A percentile compares a stretch with the other conserved stretches of the same genome.
These are phyloP conservation scores for Gasterosteus aculeatus DNA, from an alignment of 2,113 vertebrate species.

Conservation along the genomic window DNA sequence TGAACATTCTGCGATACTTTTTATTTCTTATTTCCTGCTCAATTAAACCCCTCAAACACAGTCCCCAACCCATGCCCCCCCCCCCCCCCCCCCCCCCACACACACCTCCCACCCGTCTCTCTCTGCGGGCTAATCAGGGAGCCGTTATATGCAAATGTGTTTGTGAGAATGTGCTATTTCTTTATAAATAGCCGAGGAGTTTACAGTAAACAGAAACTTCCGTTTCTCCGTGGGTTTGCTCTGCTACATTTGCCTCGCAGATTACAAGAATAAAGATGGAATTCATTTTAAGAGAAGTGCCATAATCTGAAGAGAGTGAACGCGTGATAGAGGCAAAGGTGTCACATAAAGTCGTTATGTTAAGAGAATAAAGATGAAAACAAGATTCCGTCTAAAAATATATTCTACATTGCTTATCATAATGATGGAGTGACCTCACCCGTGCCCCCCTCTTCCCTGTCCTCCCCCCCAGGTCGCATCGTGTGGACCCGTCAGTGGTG, in stretches of 20 bases:
- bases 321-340: not conserved
- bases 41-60: not conserved
- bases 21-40: not conserved
- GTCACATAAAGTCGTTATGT: not conserved
- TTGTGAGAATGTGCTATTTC: constrained; percentile 60
- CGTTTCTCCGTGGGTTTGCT: not conserved
- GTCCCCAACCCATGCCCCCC: not conserved
- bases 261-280: not conserved
- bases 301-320: not conserved
- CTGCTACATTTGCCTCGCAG: not conserved
- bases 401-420: not conserved
- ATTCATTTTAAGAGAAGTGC: not conserved
- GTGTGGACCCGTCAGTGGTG: constrained; percentile 92
- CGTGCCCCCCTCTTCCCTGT: not conserved
- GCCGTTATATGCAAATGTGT: constrained; percentile 50
- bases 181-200: constrained; percentile 65
- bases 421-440: too few species aligned
- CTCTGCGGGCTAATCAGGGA: constrained; percentile 56
- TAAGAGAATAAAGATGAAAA: not conserved
- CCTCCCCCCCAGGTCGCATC: constrained; percentile 82
- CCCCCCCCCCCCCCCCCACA: not conserved
- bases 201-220: constrained; percentile 37
- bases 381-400: not conserved
- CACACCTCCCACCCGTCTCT: not conserved
- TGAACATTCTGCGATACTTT: not conserved